These are phyloP conservation scores for Coelopa pilipes DNA, from an alignment of 2,888 invertebrate genomes.

Conservation along the genomic window DNA sequence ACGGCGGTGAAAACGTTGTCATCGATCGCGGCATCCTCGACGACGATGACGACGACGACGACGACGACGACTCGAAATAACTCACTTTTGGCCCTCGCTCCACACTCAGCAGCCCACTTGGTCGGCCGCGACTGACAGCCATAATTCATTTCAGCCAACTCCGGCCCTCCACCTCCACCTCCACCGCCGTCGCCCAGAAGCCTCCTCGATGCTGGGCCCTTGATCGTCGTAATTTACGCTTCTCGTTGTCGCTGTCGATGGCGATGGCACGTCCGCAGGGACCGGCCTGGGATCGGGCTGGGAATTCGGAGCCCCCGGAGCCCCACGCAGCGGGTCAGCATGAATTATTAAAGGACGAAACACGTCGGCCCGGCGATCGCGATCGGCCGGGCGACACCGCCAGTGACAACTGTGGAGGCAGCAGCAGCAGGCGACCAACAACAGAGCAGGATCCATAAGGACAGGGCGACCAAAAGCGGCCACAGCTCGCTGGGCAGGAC, in stretches of 20 bases:
- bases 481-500: neutral
- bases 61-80: neutral
- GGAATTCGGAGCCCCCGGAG: neutral
- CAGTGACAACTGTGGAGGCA: neutral
- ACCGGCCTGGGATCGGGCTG: too few relatives aligned
- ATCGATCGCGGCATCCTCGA: constrained; percentile 2
- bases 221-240: constrained; percentile 31
- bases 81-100: neutral
- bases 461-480: neutral
- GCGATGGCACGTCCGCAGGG: neutral
- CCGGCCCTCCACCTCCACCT: too few relatives aligned
- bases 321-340: constrained; percentile 28
- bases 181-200: neutral
- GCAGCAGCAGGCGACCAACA: neutral
- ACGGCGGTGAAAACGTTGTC: constrained; percentile 3
- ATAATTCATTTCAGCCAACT: constrained; percentile 16
- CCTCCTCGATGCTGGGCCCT: neutral
- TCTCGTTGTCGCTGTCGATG: neutral
- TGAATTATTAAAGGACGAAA: constrained; percentile 34
- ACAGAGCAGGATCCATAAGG: neutral
- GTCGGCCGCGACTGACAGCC: neutral
- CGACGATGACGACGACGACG: neutral
- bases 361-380: neutral
- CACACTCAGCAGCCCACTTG: neutral
- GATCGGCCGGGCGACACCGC: constrained; percentile 20